These are phyloP conservation scores for Pseudolycoriella hygida DNA, from an alignment of 2,888 invertebrate species.

Conservation along the genomic window DNA sequence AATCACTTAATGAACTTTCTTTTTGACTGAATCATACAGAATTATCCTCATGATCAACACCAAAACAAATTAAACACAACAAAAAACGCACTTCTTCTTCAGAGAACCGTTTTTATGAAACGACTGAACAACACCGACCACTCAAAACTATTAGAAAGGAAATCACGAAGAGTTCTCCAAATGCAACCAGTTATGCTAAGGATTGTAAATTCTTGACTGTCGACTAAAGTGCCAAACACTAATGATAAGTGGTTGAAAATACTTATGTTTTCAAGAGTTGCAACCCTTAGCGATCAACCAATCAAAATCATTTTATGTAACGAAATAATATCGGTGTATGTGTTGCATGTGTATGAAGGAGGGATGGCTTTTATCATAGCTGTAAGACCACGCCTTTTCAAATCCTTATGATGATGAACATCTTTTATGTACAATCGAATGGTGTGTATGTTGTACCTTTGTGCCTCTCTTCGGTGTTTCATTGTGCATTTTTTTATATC, in stretches of 20 bases:
- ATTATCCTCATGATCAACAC: background rate
- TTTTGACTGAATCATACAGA: background rate
- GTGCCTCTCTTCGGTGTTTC: background rate
- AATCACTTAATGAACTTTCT: background rate
- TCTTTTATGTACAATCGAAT: no score
- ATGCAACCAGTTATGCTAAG: slow-evolving; percentile 3
- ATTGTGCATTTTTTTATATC: background rate
- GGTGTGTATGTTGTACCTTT: background rate
- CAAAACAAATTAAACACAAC: no score
- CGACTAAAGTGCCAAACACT: slow-evolving; percentile 7
- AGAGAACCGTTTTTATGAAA: background rate
- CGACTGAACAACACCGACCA: background rate
- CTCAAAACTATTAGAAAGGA: slow-evolving; percentile 3
- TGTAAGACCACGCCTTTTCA: background rate
- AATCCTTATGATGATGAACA: background rate
- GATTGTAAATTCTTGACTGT: slow-evolving; percentile 8
- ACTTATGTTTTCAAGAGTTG: slow-evolving; percentile 1
- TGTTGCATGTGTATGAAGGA: background rate
- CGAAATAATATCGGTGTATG: background rate
- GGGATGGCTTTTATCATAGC: background rate
- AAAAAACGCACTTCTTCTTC: background rate
- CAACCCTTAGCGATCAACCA: background rate
- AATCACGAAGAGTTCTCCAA: background rate
- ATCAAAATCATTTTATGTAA: background rate
- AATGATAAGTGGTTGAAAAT: slow-evolving; percentile 7